A percentile compares a stretch with the other conserved stretches of the same genome.
These are phyloP conservation scores for Poeciliopsis gracilis DNA, from an alignment of 2,797 vertebrate species.

Conservation along the genomic window DNA sequence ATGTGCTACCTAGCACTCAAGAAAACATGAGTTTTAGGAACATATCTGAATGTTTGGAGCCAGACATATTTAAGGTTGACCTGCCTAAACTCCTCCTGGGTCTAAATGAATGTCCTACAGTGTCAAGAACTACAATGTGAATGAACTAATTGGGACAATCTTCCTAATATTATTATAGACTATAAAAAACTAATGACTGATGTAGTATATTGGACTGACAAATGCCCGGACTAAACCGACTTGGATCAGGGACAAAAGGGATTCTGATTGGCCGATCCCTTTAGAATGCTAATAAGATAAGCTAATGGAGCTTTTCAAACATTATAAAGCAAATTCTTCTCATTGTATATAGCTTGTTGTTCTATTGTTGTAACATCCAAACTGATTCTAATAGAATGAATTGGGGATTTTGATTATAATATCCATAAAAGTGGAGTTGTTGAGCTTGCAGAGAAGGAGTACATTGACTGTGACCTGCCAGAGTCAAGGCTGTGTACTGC, in stretches of 20 bases:
- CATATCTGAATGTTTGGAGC: background rate
- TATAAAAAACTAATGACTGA: background rate
- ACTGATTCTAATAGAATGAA: background rate
- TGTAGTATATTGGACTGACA: background rate
- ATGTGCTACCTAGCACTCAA: background rate
- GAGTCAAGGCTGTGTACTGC: background rate
- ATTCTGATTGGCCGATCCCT: background rate
- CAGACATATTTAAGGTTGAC: background rate
- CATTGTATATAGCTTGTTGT: background rate
- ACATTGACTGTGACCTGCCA: background rate
- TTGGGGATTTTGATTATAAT: background rate
- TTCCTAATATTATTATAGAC: background rate
- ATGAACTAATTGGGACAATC: background rate
- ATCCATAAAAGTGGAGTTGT: background rate
- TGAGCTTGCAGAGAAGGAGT: background rate
- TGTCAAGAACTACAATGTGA: background rate
- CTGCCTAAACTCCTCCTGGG: background rate
- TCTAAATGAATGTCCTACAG: background rate
- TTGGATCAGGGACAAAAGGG: background rate
- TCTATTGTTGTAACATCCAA: background rate
- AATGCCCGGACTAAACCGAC: background rate
- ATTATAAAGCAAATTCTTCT: background rate
- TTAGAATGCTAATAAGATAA: background rate
- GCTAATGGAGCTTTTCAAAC: background rate
- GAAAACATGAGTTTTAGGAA: background rate